Percentiles rank a stretch among this genome's conserved stretches.
Conservation (phyloP, 2,113 vertebrate species). For the Brachyistius frenatus region DNA sequence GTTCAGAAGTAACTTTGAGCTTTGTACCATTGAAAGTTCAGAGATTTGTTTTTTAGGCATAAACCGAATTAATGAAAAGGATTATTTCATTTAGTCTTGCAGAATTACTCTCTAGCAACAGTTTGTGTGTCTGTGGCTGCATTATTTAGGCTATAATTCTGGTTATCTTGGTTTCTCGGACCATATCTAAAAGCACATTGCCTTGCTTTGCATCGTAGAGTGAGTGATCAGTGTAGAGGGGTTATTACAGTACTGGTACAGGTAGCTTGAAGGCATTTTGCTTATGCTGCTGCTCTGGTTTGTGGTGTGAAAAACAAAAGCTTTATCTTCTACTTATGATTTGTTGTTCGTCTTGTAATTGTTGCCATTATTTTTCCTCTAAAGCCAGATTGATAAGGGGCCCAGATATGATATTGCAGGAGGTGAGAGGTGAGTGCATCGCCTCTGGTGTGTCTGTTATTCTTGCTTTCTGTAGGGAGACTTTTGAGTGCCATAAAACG, state of each 20-base stretch:
- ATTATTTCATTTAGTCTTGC: conserved; percentile 20
- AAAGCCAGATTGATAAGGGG: conserved; percentile 85
- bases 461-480: conserved; percentile 62
- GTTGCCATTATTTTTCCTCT: conserved; percentile 83
- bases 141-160: conserved; percentile 29
- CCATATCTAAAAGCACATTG: conserved; percentile 49
- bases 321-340: conserved; percentile 45
- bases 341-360: conserved; percentile 76
- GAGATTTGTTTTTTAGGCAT: neutral
- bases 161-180: conserved; percentile 35
- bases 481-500: conserved; percentile 49
- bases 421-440: conserved; percentile 82
- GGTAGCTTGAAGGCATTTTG: conserved; percentile 47
- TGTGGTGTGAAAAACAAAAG: conserved; percentile 55
- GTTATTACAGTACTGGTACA: conserved; percentile 35
- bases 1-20: conserved; percentile 13
- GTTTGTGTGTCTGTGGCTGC: conserved; percentile 29
- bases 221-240: conserved; percentile 41
- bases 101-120: neutral
- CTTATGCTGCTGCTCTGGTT: conserved; percentile 56
- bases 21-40: neutral
- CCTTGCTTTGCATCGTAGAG: conserved; percentile 52
- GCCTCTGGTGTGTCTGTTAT: conserved; percentile 70
- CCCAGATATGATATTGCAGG: conserved; percentile 83
- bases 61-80: conserved; percentile 1